Base-by-base conservation (phyloP, 2,888 invertebrate species). In the Drosophila suboccidentalis region DNA sequence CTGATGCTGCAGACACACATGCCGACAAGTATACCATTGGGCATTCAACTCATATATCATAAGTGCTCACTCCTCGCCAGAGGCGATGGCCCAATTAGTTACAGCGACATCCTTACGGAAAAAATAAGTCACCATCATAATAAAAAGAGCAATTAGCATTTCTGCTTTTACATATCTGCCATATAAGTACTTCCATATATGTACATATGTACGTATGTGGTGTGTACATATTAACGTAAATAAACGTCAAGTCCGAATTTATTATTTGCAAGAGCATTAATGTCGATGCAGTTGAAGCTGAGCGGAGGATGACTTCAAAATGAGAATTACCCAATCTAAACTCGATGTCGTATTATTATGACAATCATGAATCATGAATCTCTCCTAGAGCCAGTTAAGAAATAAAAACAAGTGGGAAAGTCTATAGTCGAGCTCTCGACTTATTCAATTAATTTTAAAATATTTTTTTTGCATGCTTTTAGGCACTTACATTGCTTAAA, bases 71-170 rank as follows among this genome's bases (percentile, higher is more conserved):
- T 36, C 11, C 44, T 26, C 13, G 71, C 75, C 65, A 39, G 17
- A 29, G 67, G 80, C 77, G 63, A 50, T 78, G 64, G 57, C 80
- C 82, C 78, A 86, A 87, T 88, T 86, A 86, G 77, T 82, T 76
- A 71, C 70, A 79, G 76, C 72, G 85, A 79, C 83, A 80, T 81
- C 80, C 76, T 73, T 70, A 69, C 39, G 41, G 60, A 65, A 71
- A 71, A 71, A 71, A 47, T 46, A 53, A 60, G 60, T 50, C 60
- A 51, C 57, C 44, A 47, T 39, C 68, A 59, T 47, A 54, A 57
- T 49, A 76, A 76, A 70, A 75, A 66, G 58, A 60, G 66, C 67
- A 54, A 84, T 85, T 79, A 82, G 54, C 71, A 64, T 38, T 15
- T 9, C 15, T 17, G n/a, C 19, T 6, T 29, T 15, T n/a, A 32